These are phyloP conservation scores for Galaxea fascicularis DNA, from an alignment of 92 coral and sea anemone species.

Conservation along the genomic window DNA sequence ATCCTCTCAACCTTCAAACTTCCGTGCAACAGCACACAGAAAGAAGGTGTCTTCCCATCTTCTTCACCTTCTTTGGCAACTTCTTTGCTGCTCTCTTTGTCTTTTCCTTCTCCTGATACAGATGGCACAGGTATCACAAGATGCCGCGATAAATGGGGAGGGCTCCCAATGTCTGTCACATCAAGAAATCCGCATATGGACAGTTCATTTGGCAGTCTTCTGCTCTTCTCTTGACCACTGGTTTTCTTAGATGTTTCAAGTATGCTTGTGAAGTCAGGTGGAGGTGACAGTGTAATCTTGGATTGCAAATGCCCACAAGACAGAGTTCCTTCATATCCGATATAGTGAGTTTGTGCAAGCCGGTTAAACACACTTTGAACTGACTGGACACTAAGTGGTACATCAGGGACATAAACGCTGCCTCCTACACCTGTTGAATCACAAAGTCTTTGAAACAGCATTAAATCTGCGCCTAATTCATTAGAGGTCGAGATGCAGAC, in stretches of 20 bases:
- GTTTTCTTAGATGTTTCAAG: slow-evolving; percentile 69
- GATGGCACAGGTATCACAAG: slow-evolving; percentile 82
- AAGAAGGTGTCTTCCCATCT: slow-evolving; percentile 94
- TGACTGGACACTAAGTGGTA: slow-evolving; percentile 80
- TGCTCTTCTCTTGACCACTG: slow-evolving; percentile 69
- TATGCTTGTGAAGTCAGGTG: slow-evolving; percentile 84
- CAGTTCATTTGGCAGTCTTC: slow-evolving; percentile 85
- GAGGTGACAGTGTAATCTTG: slow-evolving; percentile 84
- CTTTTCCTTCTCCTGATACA: slow-evolving; percentile 38
- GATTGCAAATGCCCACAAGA: slow-evolving; percentile 94
- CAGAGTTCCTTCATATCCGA: slow-evolving; percentile 79
- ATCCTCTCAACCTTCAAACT: slow-evolving; percentile 97
- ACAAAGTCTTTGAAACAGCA: slow-evolving; percentile 88
- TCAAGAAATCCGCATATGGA: slow-evolving; percentile 95
- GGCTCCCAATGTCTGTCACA: slow-evolving; percentile 81
- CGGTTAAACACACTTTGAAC: slow-evolving; percentile 90
- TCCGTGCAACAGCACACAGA: slow-evolving; percentile 98
- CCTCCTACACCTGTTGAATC: slow-evolving; percentile 93
- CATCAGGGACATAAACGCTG: slow-evolving; percentile 91
- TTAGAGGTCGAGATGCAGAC: slow-evolving; percentile 78
- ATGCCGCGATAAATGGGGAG: slow-evolving; percentile 90
- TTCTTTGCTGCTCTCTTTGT: slow-evolving; percentile 46
- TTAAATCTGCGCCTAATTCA: slow-evolving; percentile 72
- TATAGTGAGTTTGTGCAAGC: slow-evolving; percentile 90
- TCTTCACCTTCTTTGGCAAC: slow-evolving; percentile 75